Evolutionary conservation across 2,888 invertebrate species (phyloP), one percentile per base, ranked within the genome.

Genomic region (Herminia tarsipennalis): DNA sequence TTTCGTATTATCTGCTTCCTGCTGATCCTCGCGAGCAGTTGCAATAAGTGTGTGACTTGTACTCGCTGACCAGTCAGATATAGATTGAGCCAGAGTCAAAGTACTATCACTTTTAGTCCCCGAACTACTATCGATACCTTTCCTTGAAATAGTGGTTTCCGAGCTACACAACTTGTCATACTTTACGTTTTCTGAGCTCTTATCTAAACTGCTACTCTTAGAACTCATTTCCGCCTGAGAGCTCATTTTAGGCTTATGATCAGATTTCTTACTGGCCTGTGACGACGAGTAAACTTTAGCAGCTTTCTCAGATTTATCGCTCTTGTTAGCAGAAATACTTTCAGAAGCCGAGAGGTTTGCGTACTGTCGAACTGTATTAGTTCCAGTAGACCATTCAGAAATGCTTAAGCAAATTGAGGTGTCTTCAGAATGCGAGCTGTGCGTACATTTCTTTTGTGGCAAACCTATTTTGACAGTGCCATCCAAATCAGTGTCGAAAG

Each of bases 321-420:
- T 94, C 71, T 94, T 93, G 18, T 88, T 88, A 39, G 92, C 90
- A 0, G 94, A 94, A 8, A 93, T 86, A 70, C 94, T 94, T 72
- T 94, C 94, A 5, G 94, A 94, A 17, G 95, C 95, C 0, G 95
- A 95, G 18, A 95, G 89, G 84, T 95, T 95, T 30, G 94, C 95
- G 67, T 95, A 96, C 74, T 96, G 95, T 0, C 95, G 94, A 0
- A 96, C 96, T 0, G 96, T 96, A 61, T 96, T 96, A 0, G 96
- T 96, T 37, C 96, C 96, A 22, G 96, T 96, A 0, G 96, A 96
- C 96, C 96, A 97, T 72, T 97, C 97, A 1, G 96, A 96, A 70
- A 96, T 94, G 70, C 96, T 96, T 18, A 97, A 86, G 10, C 96
- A 96, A 76, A 96, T 95, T 0, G 97, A 97, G 0, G 97, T 97